Percentiles rank a stretch among this genome's conserved stretches.
These are phyloP conservation scores for Lasioglossum villosulum DNA, from an alignment of 2,888 invertebrate species.

Conservation along the genomic window DNA sequence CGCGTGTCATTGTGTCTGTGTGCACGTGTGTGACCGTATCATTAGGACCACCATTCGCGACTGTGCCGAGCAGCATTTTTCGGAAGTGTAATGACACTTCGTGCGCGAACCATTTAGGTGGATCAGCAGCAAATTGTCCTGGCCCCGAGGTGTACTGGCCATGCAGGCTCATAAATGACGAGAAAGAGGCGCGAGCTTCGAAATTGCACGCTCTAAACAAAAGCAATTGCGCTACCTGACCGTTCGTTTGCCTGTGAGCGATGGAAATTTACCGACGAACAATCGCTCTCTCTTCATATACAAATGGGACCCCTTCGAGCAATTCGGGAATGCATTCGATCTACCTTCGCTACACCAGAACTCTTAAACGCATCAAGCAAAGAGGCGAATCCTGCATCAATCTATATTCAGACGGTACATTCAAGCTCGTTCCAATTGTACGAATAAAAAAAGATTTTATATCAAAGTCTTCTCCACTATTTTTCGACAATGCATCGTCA, in stretches of 20 bases:
- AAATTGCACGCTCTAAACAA: conserved; percentile 70
- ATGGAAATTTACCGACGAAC: conserved; percentile 29
- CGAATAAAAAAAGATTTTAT: not conserved
- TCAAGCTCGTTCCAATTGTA: not conserved
- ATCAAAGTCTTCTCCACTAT: no score
- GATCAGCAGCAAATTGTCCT: conserved; percentile 69
- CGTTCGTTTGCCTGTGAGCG: conserved; percentile 41
- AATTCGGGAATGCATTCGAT: not conserved
- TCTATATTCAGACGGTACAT: not conserved
- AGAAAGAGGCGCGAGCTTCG: conserved; percentile 53
- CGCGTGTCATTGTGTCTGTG: conserved; percentile 52
- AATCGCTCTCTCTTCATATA: not conserved
- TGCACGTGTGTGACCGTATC: conserved; percentile 64
- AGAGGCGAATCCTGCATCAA: not conserved
- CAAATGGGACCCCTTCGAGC: not conserved
- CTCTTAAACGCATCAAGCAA: not conserved
- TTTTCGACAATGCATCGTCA: not conserved
- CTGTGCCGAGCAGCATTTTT: conserved; percentile 58
- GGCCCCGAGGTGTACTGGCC: conserved; percentile 68
- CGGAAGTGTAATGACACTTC: conserved; percentile 74
- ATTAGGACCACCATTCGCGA: conserved; percentile 71
- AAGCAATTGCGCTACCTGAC: conserved; percentile 48
- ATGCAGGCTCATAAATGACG: conserved; percentile 60
- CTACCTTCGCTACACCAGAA: not conserved
- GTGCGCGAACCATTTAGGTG: conserved; percentile 76